A percentile compares a stretch with the other conserved stretches of the same genome.
These are phyloP conservation scores for Sparidentex hasta DNA, from an alignment of 2,797 vertebrate species.

Conservation along the genomic window DNA sequence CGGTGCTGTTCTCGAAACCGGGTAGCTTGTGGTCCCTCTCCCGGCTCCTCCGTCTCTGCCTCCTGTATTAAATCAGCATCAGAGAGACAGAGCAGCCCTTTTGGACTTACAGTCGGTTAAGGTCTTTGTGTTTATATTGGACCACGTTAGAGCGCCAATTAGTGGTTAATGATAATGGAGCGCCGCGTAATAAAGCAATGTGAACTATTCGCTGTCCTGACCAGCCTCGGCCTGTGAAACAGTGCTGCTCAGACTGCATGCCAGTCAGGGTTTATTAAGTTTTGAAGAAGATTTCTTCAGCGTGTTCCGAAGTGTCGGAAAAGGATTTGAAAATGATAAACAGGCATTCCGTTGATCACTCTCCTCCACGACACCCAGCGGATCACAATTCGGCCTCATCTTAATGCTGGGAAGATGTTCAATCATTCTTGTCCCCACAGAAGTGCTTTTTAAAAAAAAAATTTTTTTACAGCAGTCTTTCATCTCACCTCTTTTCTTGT, in stretches of 20 bases:
- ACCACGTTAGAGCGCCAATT: constrained; percentile 39
- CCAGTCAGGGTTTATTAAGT: not conserved
- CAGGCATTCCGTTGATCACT: not conserved
- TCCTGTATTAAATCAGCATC: constrained; percentile 65
- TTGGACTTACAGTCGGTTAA: constrained; percentile 50
- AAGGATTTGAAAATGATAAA: constrained; percentile 18
- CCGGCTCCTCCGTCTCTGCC: constrained; percentile 52
- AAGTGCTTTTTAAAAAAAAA: constrained; percentile 22
- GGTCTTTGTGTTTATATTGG: constrained; percentile 69
- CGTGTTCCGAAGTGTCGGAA: constrained; percentile 13
- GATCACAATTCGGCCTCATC: not conserved
- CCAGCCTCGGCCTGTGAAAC: not conserved
- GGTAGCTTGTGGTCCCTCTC: constrained; percentile 40
- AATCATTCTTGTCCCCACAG: constrained; percentile 6
- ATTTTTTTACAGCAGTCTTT: not conserved
- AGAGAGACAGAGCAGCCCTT: constrained; percentile 24
- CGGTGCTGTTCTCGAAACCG: constrained; percentile 51
- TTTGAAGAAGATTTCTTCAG: not conserved
- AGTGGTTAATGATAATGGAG: constrained; percentile 60
- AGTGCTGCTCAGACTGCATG: not conserved
- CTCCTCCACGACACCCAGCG: not conserved
- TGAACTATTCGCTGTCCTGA: constrained; percentile 45
- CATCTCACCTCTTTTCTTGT: not conserved
- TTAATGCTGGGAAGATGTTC: constrained; percentile 22
- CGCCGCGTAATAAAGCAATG: constrained; percentile 20